Percentiles rank a stretch among this genome's conserved stretches.
phyloP scores from a whole-genome alignment of 1,140 invertebrate genomes.

The Laupala kohalensis region DNA sequence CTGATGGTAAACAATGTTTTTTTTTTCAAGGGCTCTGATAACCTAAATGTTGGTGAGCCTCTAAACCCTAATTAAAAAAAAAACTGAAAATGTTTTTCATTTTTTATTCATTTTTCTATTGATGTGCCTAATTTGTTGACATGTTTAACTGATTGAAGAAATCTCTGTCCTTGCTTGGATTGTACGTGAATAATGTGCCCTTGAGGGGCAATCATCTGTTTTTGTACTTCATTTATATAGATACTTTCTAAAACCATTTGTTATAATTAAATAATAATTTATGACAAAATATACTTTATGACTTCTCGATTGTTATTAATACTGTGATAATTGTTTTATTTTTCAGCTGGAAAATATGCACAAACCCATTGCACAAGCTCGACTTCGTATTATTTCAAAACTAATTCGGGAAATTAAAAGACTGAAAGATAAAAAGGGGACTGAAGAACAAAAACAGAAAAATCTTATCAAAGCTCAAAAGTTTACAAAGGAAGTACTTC shows the following conservation, averaged over 20 bases:
- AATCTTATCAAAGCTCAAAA: neutral
- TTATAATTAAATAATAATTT: neutral
- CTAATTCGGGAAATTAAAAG: neutral
- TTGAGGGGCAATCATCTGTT: neutral
- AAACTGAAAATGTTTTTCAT: too few relatives aligned
- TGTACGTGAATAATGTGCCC: neutral
- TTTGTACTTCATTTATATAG: neutral
- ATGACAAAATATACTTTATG: neutral
- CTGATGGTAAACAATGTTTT: too few relatives aligned
- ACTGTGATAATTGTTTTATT: too few relatives aligned
- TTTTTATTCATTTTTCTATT: too few relatives aligned
- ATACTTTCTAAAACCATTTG: too few relatives aligned
- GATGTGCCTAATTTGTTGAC: too few relatives aligned
- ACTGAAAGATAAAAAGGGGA: neutral
- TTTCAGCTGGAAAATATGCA: conserved; percentile 4
- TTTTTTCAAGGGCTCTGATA: too few relatives aligned
- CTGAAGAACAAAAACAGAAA: conserved; percentile 1
- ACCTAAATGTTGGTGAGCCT: too few relatives aligned
- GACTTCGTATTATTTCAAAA: neutral
- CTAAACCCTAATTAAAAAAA: too few relatives aligned
- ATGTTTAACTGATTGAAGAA: too few relatives aligned
- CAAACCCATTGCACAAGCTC: neutral
- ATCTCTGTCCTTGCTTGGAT: neutral
- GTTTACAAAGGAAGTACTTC: neutral
- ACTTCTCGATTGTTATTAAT: too few relatives aligned